Conservation (phyloP, 2,888 invertebrate species). For the Adelphocoris suturalis region DNA sequence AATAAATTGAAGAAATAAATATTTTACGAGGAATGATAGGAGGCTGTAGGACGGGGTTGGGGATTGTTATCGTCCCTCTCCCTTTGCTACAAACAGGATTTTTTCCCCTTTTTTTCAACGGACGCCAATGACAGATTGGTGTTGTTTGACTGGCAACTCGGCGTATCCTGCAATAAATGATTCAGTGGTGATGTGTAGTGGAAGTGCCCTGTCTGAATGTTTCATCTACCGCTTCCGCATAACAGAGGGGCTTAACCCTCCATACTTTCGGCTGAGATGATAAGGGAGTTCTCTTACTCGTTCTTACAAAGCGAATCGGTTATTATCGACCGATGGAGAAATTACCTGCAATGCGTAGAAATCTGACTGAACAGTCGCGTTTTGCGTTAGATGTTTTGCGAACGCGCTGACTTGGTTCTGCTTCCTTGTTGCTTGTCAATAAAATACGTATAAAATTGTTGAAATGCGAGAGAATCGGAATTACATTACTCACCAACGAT, state of each 20-base stretch:
- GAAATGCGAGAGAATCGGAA: no score
- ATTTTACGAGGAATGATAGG: background rate
- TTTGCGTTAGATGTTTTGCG: background rate
- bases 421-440: no score
- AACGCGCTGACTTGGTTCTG: no score
- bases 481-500: no score
- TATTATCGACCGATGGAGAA: no score
- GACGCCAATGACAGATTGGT: constrained; percentile 22
- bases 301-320: no score
- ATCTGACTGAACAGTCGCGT: background rate
- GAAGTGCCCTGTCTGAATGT: background rate
- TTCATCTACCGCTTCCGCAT: constrained; percentile 11
- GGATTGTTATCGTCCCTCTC: constrained; percentile 23
- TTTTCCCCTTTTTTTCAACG: background rate
- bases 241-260: background rate
- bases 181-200: background rate
- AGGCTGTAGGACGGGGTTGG: background rate
- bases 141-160: constrained; percentile 15
- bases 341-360: no score
- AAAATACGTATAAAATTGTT: no score
- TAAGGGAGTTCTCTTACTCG: no score
- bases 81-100: background rate
- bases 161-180: constrained; percentile 18
- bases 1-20: background rate
- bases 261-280: background rate